Conservation (phyloP, 2,797 vertebrate genomes). For the Otus scops region DNA sequence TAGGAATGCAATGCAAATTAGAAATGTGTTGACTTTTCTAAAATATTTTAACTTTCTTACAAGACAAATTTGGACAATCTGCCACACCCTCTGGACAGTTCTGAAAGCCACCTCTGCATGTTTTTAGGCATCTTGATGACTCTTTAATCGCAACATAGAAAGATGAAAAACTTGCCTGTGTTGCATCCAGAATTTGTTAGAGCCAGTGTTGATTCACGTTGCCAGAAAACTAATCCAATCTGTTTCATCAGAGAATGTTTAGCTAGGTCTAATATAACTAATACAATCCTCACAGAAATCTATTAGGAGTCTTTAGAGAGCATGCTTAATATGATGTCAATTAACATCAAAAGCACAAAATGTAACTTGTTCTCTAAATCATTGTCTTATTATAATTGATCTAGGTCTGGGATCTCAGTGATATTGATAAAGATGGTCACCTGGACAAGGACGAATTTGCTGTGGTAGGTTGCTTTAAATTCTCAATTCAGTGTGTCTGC, state of each 20-base stretch:
- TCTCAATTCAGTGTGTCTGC: neutral
- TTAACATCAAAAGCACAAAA: neutral
- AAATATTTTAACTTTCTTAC: neutral
- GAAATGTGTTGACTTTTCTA: neutral
- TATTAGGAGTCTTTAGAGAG: neutral
- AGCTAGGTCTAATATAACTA: neutral
- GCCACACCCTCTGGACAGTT: neutral
- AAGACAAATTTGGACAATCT: neutral
- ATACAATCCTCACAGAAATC: neutral
- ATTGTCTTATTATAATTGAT: neutral
- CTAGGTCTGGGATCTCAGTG: slow-evolving; percentile 98
- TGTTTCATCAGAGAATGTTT: neutral
- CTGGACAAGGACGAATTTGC: slow-evolving; percentile 96
- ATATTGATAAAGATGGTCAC: slow-evolving; percentile 98
- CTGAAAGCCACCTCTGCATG: neutral
- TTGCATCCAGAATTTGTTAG: neutral
- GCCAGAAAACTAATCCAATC: neutral
- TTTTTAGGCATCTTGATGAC: neutral
- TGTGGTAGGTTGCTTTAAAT: slow-evolving; percentile 82
- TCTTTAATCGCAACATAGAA: neutral
- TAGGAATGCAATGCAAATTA: neutral
- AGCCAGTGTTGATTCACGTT: neutral
- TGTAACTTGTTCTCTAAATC: neutral
- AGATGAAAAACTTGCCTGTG: neutral
- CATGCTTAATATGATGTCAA: neutral